Conservation (phyloP, 1,140 invertebrate species). For the Brachystomella parvula region DNA sequence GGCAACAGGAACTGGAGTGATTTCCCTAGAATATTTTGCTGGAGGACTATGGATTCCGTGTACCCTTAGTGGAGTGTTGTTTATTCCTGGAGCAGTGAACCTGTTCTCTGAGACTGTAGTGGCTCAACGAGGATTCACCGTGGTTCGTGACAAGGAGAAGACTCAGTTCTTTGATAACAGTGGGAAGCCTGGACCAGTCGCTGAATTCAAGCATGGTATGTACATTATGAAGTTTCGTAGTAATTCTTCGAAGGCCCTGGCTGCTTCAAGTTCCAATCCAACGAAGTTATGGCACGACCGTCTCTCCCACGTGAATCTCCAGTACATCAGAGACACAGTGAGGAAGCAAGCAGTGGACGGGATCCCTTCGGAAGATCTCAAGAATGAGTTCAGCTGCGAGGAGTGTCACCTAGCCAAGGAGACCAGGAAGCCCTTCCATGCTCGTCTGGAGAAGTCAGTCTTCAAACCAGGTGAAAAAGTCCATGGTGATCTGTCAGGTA, state of each 20-base stretch:
- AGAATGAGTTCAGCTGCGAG: neutral
- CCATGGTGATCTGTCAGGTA: conserved; percentile 45
- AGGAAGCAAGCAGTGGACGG: conserved; percentile 10
- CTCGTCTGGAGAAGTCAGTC: conserved; percentile 18
- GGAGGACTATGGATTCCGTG: conserved; percentile 11
- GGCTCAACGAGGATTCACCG: conserved; percentile 19
- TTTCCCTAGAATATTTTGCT: conserved; percentile 10
- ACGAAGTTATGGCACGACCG: conserved; percentile 13
- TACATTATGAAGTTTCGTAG: conserved; percentile 5
- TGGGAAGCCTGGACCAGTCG: conserved; percentile 1
- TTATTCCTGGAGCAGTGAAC: conserved; percentile 21
- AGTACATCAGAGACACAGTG: conserved; percentile 14
- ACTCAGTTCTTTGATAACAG: neutral
- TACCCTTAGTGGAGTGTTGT: conserved; percentile 14
- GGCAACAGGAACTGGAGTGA: conserved; percentile 14
- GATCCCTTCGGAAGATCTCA: conserved; percentile 4
- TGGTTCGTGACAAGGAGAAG: neutral
- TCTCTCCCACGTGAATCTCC: conserved; percentile 1
- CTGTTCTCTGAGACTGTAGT: conserved; percentile 16
- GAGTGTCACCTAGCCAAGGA: conserved; percentile 26
- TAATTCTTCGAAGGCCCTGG: neutral
- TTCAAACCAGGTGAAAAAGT: conserved; percentile 40
- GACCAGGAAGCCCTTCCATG: conserved; percentile 14
- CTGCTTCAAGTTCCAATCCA: neutral
- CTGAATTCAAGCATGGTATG: neutral